Conservation (phyloP, 1,140 invertebrate genomes). For the Oryctes rhinoceros region DNA sequence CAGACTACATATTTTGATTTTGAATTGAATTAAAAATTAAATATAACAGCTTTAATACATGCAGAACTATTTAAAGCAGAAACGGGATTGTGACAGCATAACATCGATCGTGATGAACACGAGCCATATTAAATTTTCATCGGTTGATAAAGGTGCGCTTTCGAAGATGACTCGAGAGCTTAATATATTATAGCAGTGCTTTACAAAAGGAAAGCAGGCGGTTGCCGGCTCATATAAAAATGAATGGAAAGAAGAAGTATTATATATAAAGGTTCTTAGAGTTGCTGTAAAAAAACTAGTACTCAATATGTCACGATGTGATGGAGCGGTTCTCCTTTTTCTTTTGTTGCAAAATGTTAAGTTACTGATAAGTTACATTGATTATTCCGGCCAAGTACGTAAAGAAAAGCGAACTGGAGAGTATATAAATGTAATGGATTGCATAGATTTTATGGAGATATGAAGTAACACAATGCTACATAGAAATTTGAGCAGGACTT, state of each 20-base stretch:
- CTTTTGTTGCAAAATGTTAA: too few species aligned
- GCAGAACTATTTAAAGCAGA: too few species aligned
- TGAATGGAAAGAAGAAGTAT: not conserved
- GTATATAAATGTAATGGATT: too few species aligned
- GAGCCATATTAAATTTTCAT: conserved; percentile 19
- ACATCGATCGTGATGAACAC: not conserved
- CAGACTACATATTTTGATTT: not conserved
- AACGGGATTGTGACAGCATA: not conserved
- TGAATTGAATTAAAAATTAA: not conserved
- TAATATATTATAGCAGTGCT: not conserved
- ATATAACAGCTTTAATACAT: not conserved
- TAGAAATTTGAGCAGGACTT: too few species aligned
- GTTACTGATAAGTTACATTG: too few species aligned
- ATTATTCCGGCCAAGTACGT: too few species aligned
- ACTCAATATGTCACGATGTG: not conserved
- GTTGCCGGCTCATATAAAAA: not conserved
- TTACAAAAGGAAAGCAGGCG: not conserved
- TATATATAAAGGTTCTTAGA: not conserved
- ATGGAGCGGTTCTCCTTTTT: not conserved
- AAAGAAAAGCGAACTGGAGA: too few species aligned
- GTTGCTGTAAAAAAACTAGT: not conserved
- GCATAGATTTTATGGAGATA: too few species aligned
- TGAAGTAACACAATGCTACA: too few species aligned
- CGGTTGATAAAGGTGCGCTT: conserved; percentile 4
- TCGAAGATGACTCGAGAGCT: not conserved